phyloP scores from a whole-genome alignment of 2,888 invertebrate species.

The Dendrolimus houi region DNA sequence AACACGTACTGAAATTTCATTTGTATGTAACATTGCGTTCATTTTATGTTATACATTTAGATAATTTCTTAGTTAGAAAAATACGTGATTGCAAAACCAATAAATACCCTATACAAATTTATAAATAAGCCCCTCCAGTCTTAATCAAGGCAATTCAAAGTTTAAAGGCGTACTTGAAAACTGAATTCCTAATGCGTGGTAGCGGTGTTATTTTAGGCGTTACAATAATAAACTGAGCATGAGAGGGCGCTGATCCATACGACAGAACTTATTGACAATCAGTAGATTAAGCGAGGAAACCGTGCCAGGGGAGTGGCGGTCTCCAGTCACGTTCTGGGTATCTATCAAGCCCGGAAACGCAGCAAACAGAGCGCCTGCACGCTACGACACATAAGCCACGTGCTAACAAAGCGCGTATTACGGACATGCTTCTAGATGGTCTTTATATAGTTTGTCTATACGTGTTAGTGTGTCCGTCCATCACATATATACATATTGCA shows the following conservation, averaged over 20 bases:
- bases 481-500: no score
- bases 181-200: constrained; percentile 13
- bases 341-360: constrained; percentile 19
- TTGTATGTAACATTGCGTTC: no score
- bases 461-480: no score
- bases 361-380: constrained; percentile 11
- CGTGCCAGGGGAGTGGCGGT: constrained; percentile 16
- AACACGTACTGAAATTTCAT: no score
- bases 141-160: constrained; percentile 2
- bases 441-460: not conserved
- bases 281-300: constrained; percentile 22
- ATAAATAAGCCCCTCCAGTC: not conserved
- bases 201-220: constrained; percentile 9
- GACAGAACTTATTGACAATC: constrained; percentile 20
- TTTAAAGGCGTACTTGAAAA: constrained; percentile 13
- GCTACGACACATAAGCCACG: constrained; percentile 14
- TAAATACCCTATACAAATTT: constrained; percentile 8
- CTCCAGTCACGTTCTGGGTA: constrained; percentile 22
- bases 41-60: no score
- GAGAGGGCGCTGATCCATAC: constrained; percentile 7
- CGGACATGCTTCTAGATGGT: constrained; percentile 20
- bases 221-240: constrained; percentile 9
- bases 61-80: constrained; percentile 1
- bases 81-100: not conserved
- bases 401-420: constrained; percentile 11